Conservation (phyloP, 2,888 invertebrate species). For the Rhodophaea formosa region DNA sequence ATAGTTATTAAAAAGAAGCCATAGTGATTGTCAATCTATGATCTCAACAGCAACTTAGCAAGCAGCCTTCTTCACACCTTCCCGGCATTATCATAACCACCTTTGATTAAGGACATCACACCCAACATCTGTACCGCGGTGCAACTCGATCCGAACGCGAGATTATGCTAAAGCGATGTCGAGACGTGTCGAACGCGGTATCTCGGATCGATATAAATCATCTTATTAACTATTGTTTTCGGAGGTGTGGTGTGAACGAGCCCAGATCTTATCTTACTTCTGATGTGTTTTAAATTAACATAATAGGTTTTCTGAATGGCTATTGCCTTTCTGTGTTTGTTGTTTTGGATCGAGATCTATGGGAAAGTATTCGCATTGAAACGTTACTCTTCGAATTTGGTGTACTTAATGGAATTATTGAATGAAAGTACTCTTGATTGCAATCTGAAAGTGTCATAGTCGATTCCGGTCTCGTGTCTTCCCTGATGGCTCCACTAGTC, state of each 20-base stretch:
- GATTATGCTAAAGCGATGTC: slow-evolving; percentile 80
- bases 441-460: neutral
- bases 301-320: slow-evolving; percentile 81
- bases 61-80: slow-evolving; percentile 1
- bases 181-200: slow-evolving; percentile 73
- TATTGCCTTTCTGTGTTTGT: slow-evolving; percentile 71
- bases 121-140: slow-evolving; percentile 70
- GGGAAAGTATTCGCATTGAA: slow-evolving; percentile 41
- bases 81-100: slow-evolving; percentile 14
- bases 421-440: neutral
- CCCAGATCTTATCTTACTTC: slow-evolving; percentile 67
- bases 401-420: slow-evolving; percentile 11
- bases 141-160: slow-evolving; percentile 68
- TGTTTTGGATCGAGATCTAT: slow-evolving; percentile 51
- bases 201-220: slow-evolving; percentile 79
- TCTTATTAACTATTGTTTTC: slow-evolving; percentile 81
- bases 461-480: too few relatives aligned
- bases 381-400: slow-evolving; percentile 7
- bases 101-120: slow-evolving; percentile 28
- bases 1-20: too few relatives aligned
- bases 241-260: slow-evolving; percentile 81
- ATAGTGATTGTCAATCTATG: too few relatives aligned
- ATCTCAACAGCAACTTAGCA: neutral
- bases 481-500: too few relatives aligned
- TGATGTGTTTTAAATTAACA: slow-evolving; percentile 82